Percentiles rank a stretch among this genome's conserved stretches.
Evolutionary conservation across 2,113 vertebrate species (phyloP).

Genomic region (Trogon surrucura): DNA sequence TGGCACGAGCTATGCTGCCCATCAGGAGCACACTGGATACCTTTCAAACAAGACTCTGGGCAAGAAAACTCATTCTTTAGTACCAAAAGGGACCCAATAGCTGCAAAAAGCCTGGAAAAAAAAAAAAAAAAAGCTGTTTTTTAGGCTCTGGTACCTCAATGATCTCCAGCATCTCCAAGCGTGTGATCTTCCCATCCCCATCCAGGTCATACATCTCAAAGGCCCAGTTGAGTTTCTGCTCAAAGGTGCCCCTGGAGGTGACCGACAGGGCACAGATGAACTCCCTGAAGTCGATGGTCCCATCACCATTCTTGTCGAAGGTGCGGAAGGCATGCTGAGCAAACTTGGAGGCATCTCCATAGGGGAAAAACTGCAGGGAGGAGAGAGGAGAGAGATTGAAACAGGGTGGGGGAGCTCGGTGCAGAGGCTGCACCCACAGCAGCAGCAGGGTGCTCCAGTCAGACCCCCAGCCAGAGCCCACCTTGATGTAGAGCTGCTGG

Average conservation of each 20-base stretch:
- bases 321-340: conserved; percentile 97
- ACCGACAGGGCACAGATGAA: conserved; percentile 97
- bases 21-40: not conserved
- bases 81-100: not conserved
- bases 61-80: not conserved
- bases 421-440: accelerated
- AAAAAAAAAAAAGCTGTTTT: not conserved
- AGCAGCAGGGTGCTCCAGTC: not conserved
- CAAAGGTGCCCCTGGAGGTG: conserved; percentile 96
- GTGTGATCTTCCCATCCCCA: conserved; percentile 94
- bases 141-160: conserved; percentile 73
- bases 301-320: conserved; percentile 96
- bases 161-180: conserved; percentile 98
- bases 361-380: conserved; percentile 90
- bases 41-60: not conserved
- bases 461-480: not conserved
- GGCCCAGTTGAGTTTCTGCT: conserved; percentile 98
- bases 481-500: conserved; percentile 98
- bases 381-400: accelerated
- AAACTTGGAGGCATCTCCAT: conserved; percentile 97
- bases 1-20: not conserved
- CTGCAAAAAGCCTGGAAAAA: not conserved
- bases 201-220: conserved; percentile 99
- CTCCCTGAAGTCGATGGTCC: conserved; percentile 98
- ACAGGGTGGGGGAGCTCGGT: accelerated